A percentile compares a stretch with the other conserved stretches of the same genome.
Conservation (phyloP, 1,140 invertebrate genomes). For the Cephus cinctus region DNA sequence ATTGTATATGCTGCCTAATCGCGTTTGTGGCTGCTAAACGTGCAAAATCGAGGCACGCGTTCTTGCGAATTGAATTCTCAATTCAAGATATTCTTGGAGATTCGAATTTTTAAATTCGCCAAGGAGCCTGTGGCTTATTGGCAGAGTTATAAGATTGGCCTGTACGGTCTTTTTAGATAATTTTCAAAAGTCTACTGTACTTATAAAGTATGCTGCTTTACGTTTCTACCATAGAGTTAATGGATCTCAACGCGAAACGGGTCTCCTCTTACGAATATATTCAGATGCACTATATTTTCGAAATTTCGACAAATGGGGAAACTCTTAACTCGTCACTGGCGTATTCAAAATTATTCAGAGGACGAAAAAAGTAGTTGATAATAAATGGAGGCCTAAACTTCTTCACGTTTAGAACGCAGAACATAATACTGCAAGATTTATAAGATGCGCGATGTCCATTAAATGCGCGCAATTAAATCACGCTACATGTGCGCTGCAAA, state of each 20-base stretch:
- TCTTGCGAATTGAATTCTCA: conserved; percentile 10
- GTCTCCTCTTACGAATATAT: not conserved
- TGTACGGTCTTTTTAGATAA: conserved; percentile 19
- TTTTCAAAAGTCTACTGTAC: conserved; percentile 27
- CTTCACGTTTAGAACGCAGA: no score
- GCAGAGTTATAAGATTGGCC: not conserved
- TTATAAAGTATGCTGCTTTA: conserved; percentile 26
- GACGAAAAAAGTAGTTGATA: no score
- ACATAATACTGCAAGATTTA: no score
- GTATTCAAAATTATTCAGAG: no score
- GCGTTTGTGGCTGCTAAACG: conserved; percentile 16
- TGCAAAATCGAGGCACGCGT: conserved; percentile 3
- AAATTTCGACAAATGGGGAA: not conserved
- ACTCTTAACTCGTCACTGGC: no score
- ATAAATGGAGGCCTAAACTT: no score
- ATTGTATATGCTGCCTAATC: conserved; percentile 15
- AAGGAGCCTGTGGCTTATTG: not conserved
- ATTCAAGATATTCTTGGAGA: conserved; percentile 21
- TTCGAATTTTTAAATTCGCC: conserved; percentile 15
- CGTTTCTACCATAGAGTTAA: conserved; percentile 16
- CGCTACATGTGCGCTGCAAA: no score
- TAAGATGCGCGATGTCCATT: no score
- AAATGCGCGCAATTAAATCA: no score
- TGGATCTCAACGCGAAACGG: conserved; percentile 19
- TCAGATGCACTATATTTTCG: not conserved